A percentile compares a stretch with the other conserved stretches of the same genome.
phyloP scores from a whole-genome alignment of 2,888 invertebrate species.

The Chloroclystis v-ata region DNA sequence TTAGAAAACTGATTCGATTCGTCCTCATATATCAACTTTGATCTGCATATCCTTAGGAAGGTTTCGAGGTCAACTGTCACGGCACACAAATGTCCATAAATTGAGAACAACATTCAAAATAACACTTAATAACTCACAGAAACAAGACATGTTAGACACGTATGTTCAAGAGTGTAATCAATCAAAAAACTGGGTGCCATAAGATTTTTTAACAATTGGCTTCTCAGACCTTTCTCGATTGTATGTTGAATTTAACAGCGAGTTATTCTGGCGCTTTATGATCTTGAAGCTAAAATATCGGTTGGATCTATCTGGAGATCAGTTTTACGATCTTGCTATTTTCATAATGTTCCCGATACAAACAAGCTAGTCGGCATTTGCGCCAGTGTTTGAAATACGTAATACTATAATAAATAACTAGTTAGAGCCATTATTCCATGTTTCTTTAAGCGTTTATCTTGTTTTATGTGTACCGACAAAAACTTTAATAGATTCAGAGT shows the following conservation, averaged over 20 bases:
- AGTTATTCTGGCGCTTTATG: conserved; percentile 31
- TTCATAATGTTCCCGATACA: conserved; percentile 29
- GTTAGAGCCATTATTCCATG: conserved; percentile 16
- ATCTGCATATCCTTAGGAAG: conserved; percentile 56
- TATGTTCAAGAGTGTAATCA: conserved; percentile 28
- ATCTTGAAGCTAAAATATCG: conserved; percentile 27
- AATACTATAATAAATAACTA: conserved; percentile 16
- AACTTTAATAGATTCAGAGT: conserved; percentile 30
- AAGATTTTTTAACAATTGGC: conserved; percentile 24
- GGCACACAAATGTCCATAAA: conserved; percentile 45
- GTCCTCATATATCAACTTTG: conserved; percentile 49
- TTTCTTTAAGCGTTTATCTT: conserved; percentile 20
- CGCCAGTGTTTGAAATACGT: conserved; percentile 3
- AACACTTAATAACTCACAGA: conserved; percentile 30
- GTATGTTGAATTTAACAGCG: conserved; percentile 19
- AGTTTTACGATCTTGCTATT: conserved; percentile 32
- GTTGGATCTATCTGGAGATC: conserved; percentile 26
- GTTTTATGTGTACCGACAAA: conserved; percentile 20
- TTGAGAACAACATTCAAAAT: conserved; percentile 40
- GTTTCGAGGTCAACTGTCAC: conserved; percentile 53
- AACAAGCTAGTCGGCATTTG: conserved; percentile 8
- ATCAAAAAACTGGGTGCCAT: conserved; percentile 22
- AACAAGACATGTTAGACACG: conserved; percentile 35
- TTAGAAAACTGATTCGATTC: conserved; percentile 45
- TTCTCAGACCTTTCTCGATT: conserved; percentile 18